Conservation (phyloP, 1,140 invertebrate genomes). For the Eulimnadia texana region DNA sequence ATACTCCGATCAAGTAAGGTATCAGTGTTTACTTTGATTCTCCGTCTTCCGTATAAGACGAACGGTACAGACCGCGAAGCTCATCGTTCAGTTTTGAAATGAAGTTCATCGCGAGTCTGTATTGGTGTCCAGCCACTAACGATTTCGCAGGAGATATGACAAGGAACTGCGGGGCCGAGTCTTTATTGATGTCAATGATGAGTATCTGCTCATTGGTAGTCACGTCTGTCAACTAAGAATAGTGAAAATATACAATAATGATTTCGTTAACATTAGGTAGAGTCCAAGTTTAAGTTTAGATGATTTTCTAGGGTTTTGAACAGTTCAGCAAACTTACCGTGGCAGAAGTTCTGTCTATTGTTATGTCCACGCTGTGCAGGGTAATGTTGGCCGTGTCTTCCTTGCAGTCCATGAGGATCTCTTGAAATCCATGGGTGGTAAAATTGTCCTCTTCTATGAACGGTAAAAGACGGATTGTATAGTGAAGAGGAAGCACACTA, state of each 20-base stretch:
- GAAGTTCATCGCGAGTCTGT: conserved; percentile 6
- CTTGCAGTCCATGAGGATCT: neutral
- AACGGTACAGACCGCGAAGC: conserved; percentile 11
- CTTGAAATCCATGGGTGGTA: neutral
- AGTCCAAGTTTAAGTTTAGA: no score
- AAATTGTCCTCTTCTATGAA: conserved; percentile 7
- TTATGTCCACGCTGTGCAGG: neutral
- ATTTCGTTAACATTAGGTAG: no score
- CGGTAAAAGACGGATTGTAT: neutral
- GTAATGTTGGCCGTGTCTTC: neutral
- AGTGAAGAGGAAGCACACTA: neutral
- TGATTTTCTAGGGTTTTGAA: no score
- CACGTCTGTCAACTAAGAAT: neutral
- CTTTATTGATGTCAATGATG: neutral
- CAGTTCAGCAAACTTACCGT: no score
- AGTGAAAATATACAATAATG: neutral
- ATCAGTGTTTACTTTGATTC: conserved; percentile 36
- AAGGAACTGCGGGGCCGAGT: neutral
- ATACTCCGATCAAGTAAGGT: neutral
- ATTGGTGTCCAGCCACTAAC: neutral
- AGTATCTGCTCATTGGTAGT: neutral
- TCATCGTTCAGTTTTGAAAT: conserved; percentile 11
- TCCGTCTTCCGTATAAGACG: conserved; percentile 18
- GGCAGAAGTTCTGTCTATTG: neutral
- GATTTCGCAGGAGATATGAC: conserved; percentile 23